Evolutionary conservation across 2,113 vertebrate genomes (phyloP), one percentile per base, ranked within the genome.

Genomic region (Rhea pennata): DNA sequence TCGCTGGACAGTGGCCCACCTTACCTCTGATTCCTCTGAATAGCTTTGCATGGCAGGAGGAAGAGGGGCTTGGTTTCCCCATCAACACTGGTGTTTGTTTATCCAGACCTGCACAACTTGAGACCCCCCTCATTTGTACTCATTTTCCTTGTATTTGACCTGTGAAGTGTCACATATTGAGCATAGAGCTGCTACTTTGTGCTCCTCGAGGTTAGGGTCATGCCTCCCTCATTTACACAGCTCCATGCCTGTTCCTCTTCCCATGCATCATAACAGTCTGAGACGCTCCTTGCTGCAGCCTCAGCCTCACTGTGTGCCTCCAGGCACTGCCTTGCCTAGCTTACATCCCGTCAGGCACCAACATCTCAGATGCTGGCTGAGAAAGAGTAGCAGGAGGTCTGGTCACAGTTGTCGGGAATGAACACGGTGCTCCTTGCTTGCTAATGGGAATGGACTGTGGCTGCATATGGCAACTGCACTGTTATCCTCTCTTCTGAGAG

Each of bases 31-130:
- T 36, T 79, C 5, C 4, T 58, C 39, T 53, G 1, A 9, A 31
- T 59, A 76, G 48, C 22, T 71, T 74, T 72, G 9, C 16, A 40
- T 36, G 8, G 11, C 31, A 10, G 40, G 3, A 80, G 9, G 12
- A 74, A 56, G 23, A 66, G 7, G 72, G 15, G 42, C 31, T 66
- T 11, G 6, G 14, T 72, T 79, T 67, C 26, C 6, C 27, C 2
- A 1, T 39, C 15, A 48, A 53, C 10, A 19, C 19, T 5, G 48
- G 22, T 6, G 6, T 14, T 46, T 73, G 59, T 56, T 36, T 0
- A 36, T 48, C 15, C 21, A 70, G 31, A 84, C 1, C 1, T 5
- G 66, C 39, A 73, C 59, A 84, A 40, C 83, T 17, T 0, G 0
- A 73, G 50, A 74, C 4, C 4, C 5, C 81, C 10, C 36, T 36